Evolutionary conservation across 1,140 invertebrate species (phyloP).

Genomic region (Diorhabda carinulata): DNA sequence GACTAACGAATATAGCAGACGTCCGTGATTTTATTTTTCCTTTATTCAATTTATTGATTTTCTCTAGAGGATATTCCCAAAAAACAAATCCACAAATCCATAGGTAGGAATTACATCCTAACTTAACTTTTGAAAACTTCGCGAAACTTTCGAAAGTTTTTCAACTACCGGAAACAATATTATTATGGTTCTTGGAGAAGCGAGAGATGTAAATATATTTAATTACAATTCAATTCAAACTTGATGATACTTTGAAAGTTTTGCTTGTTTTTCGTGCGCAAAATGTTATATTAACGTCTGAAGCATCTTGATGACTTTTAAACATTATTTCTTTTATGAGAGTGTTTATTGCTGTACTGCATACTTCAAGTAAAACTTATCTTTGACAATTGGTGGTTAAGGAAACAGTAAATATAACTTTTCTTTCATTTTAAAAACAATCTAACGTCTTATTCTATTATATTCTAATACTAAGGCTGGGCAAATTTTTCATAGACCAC

Average conservation of each 20-base stretch:
- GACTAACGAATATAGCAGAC: not conserved
- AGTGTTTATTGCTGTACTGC: slow-evolving; percentile 5
- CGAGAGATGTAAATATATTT: slow-evolving; percentile 15
- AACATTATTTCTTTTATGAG: slow-evolving; percentile 6
- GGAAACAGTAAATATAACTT: not conserved
- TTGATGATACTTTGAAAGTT: slow-evolving; percentile 18
- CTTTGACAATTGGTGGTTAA: not conserved
- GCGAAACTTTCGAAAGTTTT: slow-evolving; percentile 10
- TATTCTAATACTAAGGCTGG: slow-evolving; percentile 1
- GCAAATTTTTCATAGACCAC: slow-evolving; percentile 13
- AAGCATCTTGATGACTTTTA: slow-evolving; percentile 12
- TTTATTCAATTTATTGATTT: not conserved
- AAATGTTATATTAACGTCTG: slow-evolving; percentile 14
- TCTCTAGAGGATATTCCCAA: not conserved
- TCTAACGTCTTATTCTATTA: not conserved
- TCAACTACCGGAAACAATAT: slow-evolving; percentile 11
- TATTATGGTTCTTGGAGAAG: slow-evolving; percentile 11
- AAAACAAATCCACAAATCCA: slow-evolving; percentile 4
- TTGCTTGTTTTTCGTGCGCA: slow-evolving; percentile 15
- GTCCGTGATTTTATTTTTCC: not conserved
- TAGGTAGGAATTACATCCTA: slow-evolving; percentile 11
- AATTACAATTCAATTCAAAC: slow-evolving; percentile 19
- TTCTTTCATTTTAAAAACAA: not conserved
- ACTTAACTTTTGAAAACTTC: slow-evolving; percentile 7
- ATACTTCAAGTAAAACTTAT: not conserved